Base-by-base conservation (phyloP, 2,888 invertebrate genomes). In the Tolmerus cingulatus region DNA sequence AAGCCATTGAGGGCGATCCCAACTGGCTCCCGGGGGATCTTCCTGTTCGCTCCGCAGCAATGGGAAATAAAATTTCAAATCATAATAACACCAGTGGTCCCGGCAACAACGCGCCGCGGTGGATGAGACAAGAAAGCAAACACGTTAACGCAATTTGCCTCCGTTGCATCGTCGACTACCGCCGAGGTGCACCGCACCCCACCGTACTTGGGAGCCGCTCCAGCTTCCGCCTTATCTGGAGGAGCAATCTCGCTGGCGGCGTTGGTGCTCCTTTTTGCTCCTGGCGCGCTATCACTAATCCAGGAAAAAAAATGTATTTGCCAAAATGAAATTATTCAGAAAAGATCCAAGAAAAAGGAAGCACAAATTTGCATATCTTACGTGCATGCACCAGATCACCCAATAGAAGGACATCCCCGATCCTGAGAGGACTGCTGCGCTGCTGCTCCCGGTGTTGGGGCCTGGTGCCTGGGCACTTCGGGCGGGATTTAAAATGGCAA, bases 1-100 rank as follows among this genome's bases (percentile, higher is more conserved):
- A 34, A 40, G 43, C 78, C 78, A 78, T 40, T 40, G 14, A 43
- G 37, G 37, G 23, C 43, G 23, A 2, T 40, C 34, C 37, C 37
- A 37, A 3, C 14, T 1, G 34, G 7, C 14, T 78, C 23, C 37
- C 27, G n/a, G 30, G 9, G 19, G 23, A 40, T 40, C 4, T 40
- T 40, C 78, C 37, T 34, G 40, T 40, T 78, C n/a, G 43, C 23
- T 34, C 78, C 40, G 74, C 74, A 40, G 23, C 43, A 8, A 16
- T 78, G 40, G 78, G 40, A 78, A 78, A 78, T 78, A 78, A 78
- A 78, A 78, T 78, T 78, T 40, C 78, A 78, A 78, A 78, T 78
- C 78, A 78, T 78, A 78, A 78, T 40, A 78, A 78, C 40, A 78
- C 34, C 37, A 78, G 40, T 1, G 37, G 74, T 27, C 14, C 74